A percentile compares a stretch with the other conserved stretches of the same genome.
phyloP scores from a whole-genome alignment of 1,140 invertebrate species.

The Homalodisca vitripennis region DNA sequence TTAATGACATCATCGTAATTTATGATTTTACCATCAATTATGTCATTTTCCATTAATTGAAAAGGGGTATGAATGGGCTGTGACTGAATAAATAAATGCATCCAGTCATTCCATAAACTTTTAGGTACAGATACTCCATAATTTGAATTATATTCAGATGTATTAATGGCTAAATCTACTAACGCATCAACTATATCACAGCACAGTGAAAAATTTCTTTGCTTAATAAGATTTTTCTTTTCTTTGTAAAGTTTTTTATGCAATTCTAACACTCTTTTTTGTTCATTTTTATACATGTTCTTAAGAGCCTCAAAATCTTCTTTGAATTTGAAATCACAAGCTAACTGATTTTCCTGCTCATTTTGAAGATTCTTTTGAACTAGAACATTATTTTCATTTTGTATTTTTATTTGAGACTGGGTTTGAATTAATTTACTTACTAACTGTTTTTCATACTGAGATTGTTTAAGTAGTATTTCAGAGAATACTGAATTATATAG shows the following conservation, averaged over 20 bases:
- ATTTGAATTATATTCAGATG: not conserved
- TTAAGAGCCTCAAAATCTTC: constrained; percentile 49
- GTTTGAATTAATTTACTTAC: constrained; percentile 58
- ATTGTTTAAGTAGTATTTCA: constrained; percentile 56
- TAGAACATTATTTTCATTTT: constrained; percentile 52
- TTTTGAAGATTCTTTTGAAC: not conserved
- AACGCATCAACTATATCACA: constrained; percentile 43
- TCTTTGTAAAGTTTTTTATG: constrained; percentile 52
- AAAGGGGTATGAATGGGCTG: not conserved
- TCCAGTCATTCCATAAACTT: constrained; percentile 1
- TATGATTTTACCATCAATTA: not conserved
- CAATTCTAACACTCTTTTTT: constrained; percentile 51
- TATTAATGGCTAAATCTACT: not conserved
- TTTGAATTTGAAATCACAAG: constrained; percentile 49
- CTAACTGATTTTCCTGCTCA: constrained; percentile 45
- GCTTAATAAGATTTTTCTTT: constrained; percentile 49
- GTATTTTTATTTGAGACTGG: constrained; percentile 53
- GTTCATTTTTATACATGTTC: constrained; percentile 54
- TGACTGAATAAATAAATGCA: not conserved
- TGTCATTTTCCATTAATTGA: not conserved
- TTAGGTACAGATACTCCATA: not conserved
- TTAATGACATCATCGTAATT: not conserved
- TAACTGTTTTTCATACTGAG: constrained; percentile 62
- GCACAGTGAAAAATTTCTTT: constrained; percentile 52
- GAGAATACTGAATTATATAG: constrained; percentile 52